These are phyloP conservation scores for Mola mola DNA, from an alignment of 2,113 vertebrate species.

Conservation along the genomic window DNA sequence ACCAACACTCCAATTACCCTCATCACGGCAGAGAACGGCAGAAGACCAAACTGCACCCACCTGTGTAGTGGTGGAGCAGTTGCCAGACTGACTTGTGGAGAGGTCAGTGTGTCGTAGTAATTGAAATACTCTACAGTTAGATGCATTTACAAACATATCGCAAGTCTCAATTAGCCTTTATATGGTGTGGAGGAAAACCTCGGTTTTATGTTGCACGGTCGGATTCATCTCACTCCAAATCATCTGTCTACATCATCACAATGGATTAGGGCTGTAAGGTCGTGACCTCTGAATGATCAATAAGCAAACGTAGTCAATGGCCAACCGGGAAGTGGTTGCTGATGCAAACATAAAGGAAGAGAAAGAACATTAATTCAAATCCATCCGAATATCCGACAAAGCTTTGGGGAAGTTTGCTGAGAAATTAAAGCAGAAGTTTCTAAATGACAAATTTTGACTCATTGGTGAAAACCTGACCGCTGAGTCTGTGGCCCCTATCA, in stretches of 20 bases:
- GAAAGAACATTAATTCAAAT: conserved; percentile 3
- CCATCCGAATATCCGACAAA: not conserved
- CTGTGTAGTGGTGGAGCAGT: conserved; percentile 59
- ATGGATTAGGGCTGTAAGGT: conserved; percentile 61
- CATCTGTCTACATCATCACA: conserved; percentile 69
- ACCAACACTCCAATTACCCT: conserved; percentile 78
- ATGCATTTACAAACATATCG: conserved; percentile 40
- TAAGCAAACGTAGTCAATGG: conserved; percentile 54
- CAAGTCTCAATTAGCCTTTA: conserved; percentile 27
- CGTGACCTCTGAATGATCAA: conserved; percentile 65
- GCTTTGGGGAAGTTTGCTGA: conserved; percentile 33
- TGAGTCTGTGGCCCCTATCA: conserved; percentile 54
- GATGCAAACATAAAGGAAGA: conserved; percentile 30
- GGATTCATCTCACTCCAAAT: conserved; percentile 52
- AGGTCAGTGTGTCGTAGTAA: conserved; percentile 50
- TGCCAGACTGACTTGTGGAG: conserved; percentile 35
- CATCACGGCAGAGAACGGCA: conserved; percentile 75
- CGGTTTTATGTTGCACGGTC: conserved; percentile 42
- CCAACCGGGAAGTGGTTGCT: conserved; percentile 30
- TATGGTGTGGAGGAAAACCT: conserved; percentile 11
- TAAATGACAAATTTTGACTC: conserved; percentile 47
- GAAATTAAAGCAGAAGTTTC: conserved; percentile 42
- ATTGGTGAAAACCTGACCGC: conserved; percentile 31
- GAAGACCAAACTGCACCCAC: conserved; percentile 66
- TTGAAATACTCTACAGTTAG: conserved; percentile 34